Base-by-base conservation (phyloP, 37 sponge, comb jelly and placozoan genomes). In the Tethya wilhelma region DNA sequence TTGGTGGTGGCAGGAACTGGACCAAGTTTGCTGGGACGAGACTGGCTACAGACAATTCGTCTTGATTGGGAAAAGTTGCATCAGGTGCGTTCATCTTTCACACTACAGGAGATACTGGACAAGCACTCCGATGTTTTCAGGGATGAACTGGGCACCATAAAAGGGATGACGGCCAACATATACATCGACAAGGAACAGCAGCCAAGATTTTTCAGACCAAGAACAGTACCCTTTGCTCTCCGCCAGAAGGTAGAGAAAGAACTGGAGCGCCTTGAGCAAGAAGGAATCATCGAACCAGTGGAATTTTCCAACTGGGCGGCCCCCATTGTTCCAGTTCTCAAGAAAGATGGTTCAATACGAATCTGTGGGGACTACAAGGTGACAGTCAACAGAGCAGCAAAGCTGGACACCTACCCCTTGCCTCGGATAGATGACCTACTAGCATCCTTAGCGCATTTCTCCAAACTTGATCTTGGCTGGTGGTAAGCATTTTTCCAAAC, bases 351-450 rank as follows among this genome's bases (percentile, higher is more conserved):
- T 14, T 6, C 20, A 20, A 64, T 84, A 8, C 46, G 90, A 44
- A 55, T 89, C 14, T 89, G 84, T 79, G 84, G 90, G 1, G 90
- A 89, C 44, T 83, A 67, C 59, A 79, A 83, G 44, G 74, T 78
- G 11, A 83, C 90, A 38, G 36, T 89, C 33, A 83, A 89, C 68
- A 79, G 68, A 22, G 75, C 74, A 4, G 4, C 67, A 8, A 59
- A 73, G 17, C 57, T 83, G 0, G 84, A 84, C 36, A 40, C 45
- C 11, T 79, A 83, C 44, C 90, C 90, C 1, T 62, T 89, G 19
- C 84, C 90, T 2, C 69, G 67, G 31, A 28, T 55, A 0, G 89
- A 82, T 20, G 83, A 82, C 0, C 26, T 71, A 14, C n/a, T n/a
- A n/a, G n/a, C n/a, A n/a, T n/a, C n/a, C n/a, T n/a, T n/a, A n/a